Conservation (phyloP, 2,888 invertebrate genomes). For the Cabera pusaria region DNA sequence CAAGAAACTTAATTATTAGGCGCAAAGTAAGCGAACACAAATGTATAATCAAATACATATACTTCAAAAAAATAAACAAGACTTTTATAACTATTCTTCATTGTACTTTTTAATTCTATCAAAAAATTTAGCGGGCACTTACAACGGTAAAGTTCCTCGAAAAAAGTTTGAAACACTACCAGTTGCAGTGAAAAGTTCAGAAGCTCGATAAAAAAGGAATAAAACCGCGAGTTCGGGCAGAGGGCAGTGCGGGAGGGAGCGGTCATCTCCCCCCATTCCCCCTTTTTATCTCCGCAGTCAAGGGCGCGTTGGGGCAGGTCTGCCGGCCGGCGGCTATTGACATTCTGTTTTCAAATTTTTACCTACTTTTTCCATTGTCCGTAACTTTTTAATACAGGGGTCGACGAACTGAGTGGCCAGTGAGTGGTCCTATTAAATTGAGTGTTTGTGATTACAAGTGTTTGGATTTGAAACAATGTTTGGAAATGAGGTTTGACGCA, state of each 20-base stretch:
- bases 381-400: conserved; percentile 78
- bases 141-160: conserved; percentile 14
- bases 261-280: conserved; percentile 64
- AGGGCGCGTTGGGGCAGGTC: conserved; percentile 83
- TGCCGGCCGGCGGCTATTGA: conserved; percentile 81
- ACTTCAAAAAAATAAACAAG: no score
- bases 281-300: conserved; percentile 80
- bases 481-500: conserved; percentile 8
- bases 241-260: conserved; percentile 57
- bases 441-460: conserved; percentile 43
- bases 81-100: no score
- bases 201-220: conserved; percentile 64
- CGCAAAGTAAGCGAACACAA: no score
- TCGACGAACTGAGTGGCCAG: conserved; percentile 71
- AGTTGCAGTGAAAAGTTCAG: conserved; percentile 61
- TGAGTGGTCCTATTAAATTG: conserved; percentile 54
- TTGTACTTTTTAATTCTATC: no score
- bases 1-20: no score
- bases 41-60: no score
- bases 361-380: conserved; percentile 80
- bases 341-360: conserved; percentile 81
- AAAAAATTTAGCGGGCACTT: not conserved
- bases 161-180: conserved; percentile 45
- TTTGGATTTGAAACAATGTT: conserved; percentile 40
- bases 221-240: conserved; percentile 63